Evolutionary conservation across 2,888 invertebrate species (phyloP).

Genomic region (Drosophila pseudotakahashii): DNA sequence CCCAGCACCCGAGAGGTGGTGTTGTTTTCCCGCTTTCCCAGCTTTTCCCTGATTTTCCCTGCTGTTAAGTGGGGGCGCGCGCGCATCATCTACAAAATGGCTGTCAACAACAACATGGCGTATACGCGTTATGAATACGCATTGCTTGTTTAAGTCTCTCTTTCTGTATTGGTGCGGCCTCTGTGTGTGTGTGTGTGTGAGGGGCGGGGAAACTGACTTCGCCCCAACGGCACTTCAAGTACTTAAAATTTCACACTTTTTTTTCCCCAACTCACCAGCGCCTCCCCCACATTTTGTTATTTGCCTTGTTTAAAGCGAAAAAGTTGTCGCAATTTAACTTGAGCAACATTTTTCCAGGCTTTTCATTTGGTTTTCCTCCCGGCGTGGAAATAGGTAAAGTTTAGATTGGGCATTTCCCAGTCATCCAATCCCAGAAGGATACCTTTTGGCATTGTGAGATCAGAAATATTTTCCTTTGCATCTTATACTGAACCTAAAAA

Average conservation of each 20-base stretch:
- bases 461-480: too few relatives aligned
- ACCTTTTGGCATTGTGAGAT: not conserved
- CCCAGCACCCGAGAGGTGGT: not conserved
- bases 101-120: conserved; percentile 79
- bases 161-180: not conserved
- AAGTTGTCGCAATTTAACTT: conserved; percentile 67
- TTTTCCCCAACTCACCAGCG: conserved; percentile 31
- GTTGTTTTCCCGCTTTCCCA: conserved; percentile 8
- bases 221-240: conserved; percentile 70
- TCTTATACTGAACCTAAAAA: too few relatives aligned
- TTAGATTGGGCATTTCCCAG: conserved; percentile 44
- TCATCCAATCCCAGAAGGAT: conserved; percentile 7
- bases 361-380: conserved; percentile 1
- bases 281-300: conserved; percentile 3
- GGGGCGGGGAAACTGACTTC: conserved; percentile 29
- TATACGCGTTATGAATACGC: conserved; percentile 78
- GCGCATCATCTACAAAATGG: conserved; percentile 77
- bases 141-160: conserved; percentile 68
- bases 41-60: conserved; percentile 10
- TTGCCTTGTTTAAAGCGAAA: conserved; percentile 65
- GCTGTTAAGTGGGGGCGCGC: conserved; percentile 61
- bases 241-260: conserved; percentile 77
- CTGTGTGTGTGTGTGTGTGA: not conserved
- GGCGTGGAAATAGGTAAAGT: conserved; percentile 39
- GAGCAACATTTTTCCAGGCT: conserved; percentile 28